Conservation (phyloP, 1,140 invertebrate genomes). For the Gonioctena quinquepunctata region DNA sequence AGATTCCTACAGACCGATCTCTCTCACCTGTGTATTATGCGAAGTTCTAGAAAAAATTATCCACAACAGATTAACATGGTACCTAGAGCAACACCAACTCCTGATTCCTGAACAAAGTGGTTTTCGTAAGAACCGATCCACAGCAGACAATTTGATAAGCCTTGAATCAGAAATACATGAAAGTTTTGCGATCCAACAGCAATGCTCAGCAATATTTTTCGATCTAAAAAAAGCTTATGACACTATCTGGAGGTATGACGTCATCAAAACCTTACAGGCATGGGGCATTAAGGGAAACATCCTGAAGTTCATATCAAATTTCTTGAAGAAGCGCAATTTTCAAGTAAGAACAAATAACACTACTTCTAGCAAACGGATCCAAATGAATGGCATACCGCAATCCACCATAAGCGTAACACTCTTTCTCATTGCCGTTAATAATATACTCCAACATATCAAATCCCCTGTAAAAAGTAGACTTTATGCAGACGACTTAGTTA, state of each 20-base stretch:
- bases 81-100: constrained; percentile 13
- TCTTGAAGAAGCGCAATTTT: constrained; percentile 11
- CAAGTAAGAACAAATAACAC: neutral
- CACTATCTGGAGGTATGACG: constrained; percentile 4
- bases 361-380: neutral
- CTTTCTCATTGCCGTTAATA: constrained; percentile 23
- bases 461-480: neutral
- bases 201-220: constrained; percentile 6
- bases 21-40: constrained; percentile 15
- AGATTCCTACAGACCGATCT: constrained; percentile 17
- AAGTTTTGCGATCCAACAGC: constrained; percentile 9
- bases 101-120: constrained; percentile 5
- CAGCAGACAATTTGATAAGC: constrained; percentile 10
- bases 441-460: constrained; percentile 1
- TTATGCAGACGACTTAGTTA: constrained; percentile 21
- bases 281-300: constrained; percentile 16
- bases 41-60: constrained; percentile 25
- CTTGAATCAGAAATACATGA: constrained; percentile 10
- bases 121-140: neutral
- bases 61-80: constrained; percentile 13
- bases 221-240: constrained; percentile 19
- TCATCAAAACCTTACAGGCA: constrained; percentile 10
- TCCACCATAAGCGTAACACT: neutral
- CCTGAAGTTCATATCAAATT: constrained; percentile 20
- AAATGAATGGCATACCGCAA: constrained; percentile 3